These are phyloP conservation scores for Antechinus flavipes DNA, from an alignment of 2,113 vertebrate genomes.

Conservation along the genomic window DNA sequence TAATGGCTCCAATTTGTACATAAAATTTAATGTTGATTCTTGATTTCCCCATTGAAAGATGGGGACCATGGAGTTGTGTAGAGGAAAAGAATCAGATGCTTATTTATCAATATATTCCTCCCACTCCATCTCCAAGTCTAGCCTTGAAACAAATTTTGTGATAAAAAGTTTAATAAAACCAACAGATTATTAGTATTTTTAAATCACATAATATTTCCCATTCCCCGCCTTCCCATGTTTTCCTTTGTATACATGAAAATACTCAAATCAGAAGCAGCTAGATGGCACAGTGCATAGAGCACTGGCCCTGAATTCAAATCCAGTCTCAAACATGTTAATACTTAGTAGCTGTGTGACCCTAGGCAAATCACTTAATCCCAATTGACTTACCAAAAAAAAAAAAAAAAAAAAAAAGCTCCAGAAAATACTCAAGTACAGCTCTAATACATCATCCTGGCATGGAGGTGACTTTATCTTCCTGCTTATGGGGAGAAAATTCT, in stretches of 20 bases:
- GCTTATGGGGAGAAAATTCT: neutral
- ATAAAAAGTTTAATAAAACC: neutral
- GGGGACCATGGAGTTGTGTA: neutral
- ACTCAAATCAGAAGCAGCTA: too few species aligned
- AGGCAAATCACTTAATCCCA: too few species aligned
- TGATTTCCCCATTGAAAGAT: neutral
- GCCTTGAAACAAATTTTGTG: neutral
- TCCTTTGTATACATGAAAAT: neutral
- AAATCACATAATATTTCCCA: neutral
- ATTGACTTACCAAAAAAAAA: too few species aligned
- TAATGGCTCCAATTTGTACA: neutral
- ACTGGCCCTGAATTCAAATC: too few species aligned
- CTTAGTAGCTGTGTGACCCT: too few species aligned
- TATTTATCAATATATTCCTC: neutral
- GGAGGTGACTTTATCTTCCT: neutral
- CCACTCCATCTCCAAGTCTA: neutral
- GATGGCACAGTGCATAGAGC: too few species aligned
- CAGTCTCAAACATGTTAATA: too few species aligned
- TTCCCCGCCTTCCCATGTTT: neutral
- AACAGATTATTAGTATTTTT: neutral
- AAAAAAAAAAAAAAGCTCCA: too few species aligned
- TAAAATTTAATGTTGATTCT: neutral
- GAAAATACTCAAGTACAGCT: neutral
- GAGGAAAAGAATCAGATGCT: neutral
- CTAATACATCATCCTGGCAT: neutral